These are phyloP conservation scores for Laothoe populi DNA, from an alignment of 2,888 invertebrate genomes.

Conservation along the genomic window DNA sequence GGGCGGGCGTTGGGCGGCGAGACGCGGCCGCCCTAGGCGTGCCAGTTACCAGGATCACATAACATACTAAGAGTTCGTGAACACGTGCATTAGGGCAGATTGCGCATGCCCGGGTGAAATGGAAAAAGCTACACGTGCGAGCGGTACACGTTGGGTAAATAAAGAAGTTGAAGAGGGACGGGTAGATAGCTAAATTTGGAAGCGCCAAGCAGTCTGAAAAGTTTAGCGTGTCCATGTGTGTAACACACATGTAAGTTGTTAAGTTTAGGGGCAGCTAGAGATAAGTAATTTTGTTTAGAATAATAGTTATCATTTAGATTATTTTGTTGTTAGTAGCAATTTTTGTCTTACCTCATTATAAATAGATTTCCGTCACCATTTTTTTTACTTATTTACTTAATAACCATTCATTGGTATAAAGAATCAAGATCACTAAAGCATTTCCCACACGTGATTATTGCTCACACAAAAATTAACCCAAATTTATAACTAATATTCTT, in stretches of 20 bases:
- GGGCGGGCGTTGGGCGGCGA: constrained; percentile 77
- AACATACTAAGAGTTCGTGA: constrained; percentile 53
- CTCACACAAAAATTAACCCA: not conserved
- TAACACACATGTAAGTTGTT: constrained; percentile 40
- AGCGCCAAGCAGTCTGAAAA: constrained; percentile 83
- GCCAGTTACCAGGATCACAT: constrained; percentile 80
- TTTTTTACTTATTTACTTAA: not conserved
- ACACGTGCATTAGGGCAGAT: constrained; percentile 74
- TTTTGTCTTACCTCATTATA: too few relatives aligned
- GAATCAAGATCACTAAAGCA: not conserved
- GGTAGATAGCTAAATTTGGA: constrained; percentile 68
- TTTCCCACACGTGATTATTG: not conserved
- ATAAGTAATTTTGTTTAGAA: too few relatives aligned
- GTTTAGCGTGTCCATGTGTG: constrained; percentile 50
- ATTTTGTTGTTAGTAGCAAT: too few relatives aligned
- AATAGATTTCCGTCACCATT: too few relatives aligned
- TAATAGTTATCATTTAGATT: too few relatives aligned
- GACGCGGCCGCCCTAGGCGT: constrained; percentile 81
- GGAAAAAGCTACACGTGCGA: constrained; percentile 66
- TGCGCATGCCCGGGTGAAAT: constrained; percentile 75
- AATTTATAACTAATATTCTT: too few relatives aligned
- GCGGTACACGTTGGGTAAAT: constrained; percentile 62
- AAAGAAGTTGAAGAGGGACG: constrained; percentile 66
- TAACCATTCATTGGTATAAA: not conserved
- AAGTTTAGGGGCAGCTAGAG: not conserved